A percentile compares a stretch with the other conserved stretches of the same genome.
These are phyloP conservation scores for Thunnus albacares DNA, from an alignment of 2,797 vertebrate genomes.

Conservation along the genomic window DNA sequence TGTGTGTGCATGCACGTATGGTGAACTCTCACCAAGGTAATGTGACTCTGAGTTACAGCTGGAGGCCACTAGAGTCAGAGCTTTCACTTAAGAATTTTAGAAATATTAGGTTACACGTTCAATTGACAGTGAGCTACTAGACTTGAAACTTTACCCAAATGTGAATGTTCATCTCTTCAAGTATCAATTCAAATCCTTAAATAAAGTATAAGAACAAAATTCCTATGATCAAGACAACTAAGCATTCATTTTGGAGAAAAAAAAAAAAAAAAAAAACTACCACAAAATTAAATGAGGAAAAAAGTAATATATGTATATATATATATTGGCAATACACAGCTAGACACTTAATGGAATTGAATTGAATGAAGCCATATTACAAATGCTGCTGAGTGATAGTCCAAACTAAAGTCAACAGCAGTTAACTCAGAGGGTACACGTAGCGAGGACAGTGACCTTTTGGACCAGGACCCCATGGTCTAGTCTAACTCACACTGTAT, in stretches of 20 bases:
- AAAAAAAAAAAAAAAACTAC: not conserved
- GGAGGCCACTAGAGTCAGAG: constrained; percentile 63
- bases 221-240: not conserved
- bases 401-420: constrained; percentile 58
- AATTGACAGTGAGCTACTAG: constrained; percentile 36
- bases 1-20: constrained; percentile 13
- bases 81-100: constrained; percentile 61
- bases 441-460: constrained; percentile 50
- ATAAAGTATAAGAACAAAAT: constrained; percentile 40
- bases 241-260: not conserved
- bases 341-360: not conserved
- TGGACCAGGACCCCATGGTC: constrained; percentile 33
- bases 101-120: constrained; percentile 73
- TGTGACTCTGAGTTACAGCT: constrained; percentile 69
- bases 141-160: constrained; percentile 62
- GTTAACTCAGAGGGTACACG: constrained; percentile 34
- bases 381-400: constrained; percentile 28
- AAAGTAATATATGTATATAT: not conserved
- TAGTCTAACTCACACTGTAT: constrained; percentile 18
- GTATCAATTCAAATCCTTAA: constrained; percentile 27
- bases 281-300: not conserved
- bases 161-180: constrained; percentile 23
- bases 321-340: not conserved
- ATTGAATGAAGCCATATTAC: constrained; percentile 41
- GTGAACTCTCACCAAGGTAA: constrained; percentile 60